These are phyloP conservation scores for Leptodactylus fuscus DNA, from an alignment of 2,113 vertebrate genomes.

Conservation along the genomic window DNA sequence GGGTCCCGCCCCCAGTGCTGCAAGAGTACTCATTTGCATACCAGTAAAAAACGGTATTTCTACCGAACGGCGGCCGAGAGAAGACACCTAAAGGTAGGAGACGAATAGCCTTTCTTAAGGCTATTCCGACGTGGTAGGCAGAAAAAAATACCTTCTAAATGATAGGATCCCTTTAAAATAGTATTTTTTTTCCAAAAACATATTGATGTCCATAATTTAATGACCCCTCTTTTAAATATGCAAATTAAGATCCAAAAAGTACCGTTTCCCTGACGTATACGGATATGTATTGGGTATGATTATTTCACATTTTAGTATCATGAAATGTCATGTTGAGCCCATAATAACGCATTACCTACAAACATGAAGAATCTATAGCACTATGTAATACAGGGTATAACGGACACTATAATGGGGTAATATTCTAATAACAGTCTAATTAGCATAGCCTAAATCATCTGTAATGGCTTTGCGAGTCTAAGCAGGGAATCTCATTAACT, in stretches of 20 bases:
- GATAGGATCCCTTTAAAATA: too few species aligned
- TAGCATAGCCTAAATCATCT: constrained; percentile 3
- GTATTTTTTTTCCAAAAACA: too few species aligned
- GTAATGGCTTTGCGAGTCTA: constrained; percentile 27
- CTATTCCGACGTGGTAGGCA: too few species aligned
- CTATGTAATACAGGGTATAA: neutral
- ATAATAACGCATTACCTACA: neutral
- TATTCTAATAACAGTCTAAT: constrained; percentile 5
- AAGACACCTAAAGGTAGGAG: too few species aligned
- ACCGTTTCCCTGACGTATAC: neutral
- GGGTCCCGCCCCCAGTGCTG: too few species aligned
- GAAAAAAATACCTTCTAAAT: too few species aligned
- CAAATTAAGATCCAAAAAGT: neutral
- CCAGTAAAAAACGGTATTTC: too few species aligned
- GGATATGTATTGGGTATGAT: neutral
- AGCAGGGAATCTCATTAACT: constrained; percentile 34
- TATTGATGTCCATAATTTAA: constrained; percentile 5
- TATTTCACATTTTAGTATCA: too few species aligned
- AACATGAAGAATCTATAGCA: neutral
- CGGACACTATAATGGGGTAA: neutral
- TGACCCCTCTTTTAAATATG: neutral
- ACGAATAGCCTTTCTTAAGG: too few species aligned
- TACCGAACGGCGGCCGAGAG: too few species aligned
- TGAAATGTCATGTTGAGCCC: too few species aligned
- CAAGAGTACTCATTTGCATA: too few species aligned